Base-by-base conservation (phyloP, 37 sponge, comb jelly and placozoan genomes). In the Spongia lamella region DNA sequence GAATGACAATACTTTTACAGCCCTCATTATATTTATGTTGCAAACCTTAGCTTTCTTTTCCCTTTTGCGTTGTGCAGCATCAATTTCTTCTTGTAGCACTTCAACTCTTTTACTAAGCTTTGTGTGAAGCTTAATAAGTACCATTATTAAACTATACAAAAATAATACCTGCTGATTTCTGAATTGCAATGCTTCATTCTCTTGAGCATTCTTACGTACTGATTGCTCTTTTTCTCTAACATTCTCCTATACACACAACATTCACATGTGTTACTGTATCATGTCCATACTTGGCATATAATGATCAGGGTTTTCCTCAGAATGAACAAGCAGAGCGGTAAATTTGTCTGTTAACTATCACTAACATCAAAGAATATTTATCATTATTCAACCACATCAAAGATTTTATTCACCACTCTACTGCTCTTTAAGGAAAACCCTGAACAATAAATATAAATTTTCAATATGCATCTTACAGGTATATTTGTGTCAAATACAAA, bases 141-240 rank as follows among this genome's bases (percentile, higher is more conserved):
- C 47, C 5, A 9, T 43, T 43, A 43, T 43, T 9, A 43, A 43
- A 5, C 9, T 13, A 5, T 29, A 58, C 7, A 14, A 58, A 5
- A n/a, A 20, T 34, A 26, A 7, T 33, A 86, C 86, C 86, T 86
- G 91, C 39, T 85, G 86, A 59, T 90, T 90, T 51, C 91, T 76
- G 39, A 90, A 90, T 51, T 68, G 79, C 27, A 90, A 58, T 15
- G 87, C 80, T 31, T 90, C 91, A 39, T 90, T 90, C 43, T 90
- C 91, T 53, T 85, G 87, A 19, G 74, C 71, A 58, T 78, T 66
- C 40, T 90, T 90, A 50, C 87, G 82, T 38, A 90, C 53, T n/a
- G 62, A 30, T 68, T 76, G 71, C 0, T 78, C 61, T 51, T 82
- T 86, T 51, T 78, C 83, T 34, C 91, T 58, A 14, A 90, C 20